Evolutionary conservation across 2,797 vertebrate species (phyloP).

Genomic region (Podarcis lilfordi): DNA sequence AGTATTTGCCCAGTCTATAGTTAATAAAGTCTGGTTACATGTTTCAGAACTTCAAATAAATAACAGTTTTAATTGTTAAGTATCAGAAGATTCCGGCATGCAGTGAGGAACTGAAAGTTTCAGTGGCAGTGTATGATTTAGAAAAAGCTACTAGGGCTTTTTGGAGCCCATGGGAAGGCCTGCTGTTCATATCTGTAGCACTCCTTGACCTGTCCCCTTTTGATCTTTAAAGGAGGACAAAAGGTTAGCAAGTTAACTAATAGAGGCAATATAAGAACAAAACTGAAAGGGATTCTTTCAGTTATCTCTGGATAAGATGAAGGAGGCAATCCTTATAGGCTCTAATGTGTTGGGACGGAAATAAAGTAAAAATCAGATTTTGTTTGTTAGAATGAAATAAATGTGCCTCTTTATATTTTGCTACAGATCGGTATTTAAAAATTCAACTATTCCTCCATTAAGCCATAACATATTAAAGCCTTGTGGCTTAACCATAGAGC

Average conservation of each 20-base stretch:
- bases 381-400: not conserved
- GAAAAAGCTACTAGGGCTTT: not conserved
- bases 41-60: slow-evolving; percentile 16
- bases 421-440: not conserved
- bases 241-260: slow-evolving; percentile 4
- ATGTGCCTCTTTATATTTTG: slow-evolving; percentile 2
- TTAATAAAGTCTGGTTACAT: not conserved
- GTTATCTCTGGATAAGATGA: slow-evolving; percentile 17
- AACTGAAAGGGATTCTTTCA: slow-evolving; percentile 13
- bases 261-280: slow-evolving; percentile 5
- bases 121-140: not conserved
- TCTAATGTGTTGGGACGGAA: slow-evolving; percentile 9
- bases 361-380: slow-evolving; percentile 17
- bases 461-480: not conserved
- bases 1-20: not conserved
- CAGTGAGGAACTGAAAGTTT: not conserved
- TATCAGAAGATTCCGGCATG: not conserved
- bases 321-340: not conserved
- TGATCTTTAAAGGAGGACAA: not conserved
- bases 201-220: not conserved
- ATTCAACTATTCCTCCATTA: not conserved
- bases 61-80: rapidly evolving
- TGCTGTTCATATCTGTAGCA: not conserved
- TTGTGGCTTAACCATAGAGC: not conserved
- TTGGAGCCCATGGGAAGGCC: not conserved